These are phyloP conservation scores for Torymus texanus DNA, from an alignment of 2,888 invertebrate species.

Conservation along the genomic window DNA sequence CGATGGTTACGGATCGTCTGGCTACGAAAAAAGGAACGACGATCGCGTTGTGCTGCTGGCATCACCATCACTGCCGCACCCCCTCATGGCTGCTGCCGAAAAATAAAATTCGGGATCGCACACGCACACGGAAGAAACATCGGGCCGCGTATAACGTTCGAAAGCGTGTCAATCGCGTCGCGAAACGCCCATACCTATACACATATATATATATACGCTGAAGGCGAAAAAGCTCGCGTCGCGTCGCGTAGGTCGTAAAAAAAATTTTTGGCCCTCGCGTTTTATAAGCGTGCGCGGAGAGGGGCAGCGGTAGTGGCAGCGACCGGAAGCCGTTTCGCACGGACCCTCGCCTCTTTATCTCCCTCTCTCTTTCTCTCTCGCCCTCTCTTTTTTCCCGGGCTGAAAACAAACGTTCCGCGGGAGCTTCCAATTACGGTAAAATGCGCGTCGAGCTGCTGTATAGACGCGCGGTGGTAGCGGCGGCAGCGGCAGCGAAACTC, in stretches of 20 bases:
- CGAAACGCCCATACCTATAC: slow-evolving; percentile 41
- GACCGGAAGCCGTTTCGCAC: slow-evolving; percentile 45
- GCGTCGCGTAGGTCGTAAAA: slow-evolving; percentile 56
- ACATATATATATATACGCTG: background rate
- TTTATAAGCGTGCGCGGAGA: slow-evolving; percentile 32
- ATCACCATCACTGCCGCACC: background rate
- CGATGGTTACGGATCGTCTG: slow-evolving; percentile 26
- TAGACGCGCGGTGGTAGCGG: slow-evolving; percentile 54
- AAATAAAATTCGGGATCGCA: slow-evolving; percentile 32
- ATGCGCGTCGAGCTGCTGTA: slow-evolving; percentile 59
- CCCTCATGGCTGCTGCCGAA: background rate
- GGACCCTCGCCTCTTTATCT: slow-evolving; percentile 50
- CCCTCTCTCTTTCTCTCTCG: slow-evolving; percentile 36
- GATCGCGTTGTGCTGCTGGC: too few relatives aligned
- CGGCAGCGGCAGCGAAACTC: slow-evolving; percentile 1
- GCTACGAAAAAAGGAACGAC: slow-evolving; percentile 8
- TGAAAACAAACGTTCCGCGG: slow-evolving; percentile 66
- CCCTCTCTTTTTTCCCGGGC: slow-evolving; percentile 54
- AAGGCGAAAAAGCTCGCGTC: slow-evolving; percentile 47
- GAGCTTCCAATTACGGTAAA: slow-evolving; percentile 72
- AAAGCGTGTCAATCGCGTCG: slow-evolving; percentile 57
- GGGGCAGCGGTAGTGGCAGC: background rate
- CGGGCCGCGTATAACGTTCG: slow-evolving; percentile 26
- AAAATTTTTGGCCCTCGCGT: slow-evolving; percentile 55
- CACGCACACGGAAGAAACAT: slow-evolving; percentile 16